These are phyloP conservation scores for Astyanax mexicanus DNA, from an alignment of 2,797 vertebrate genomes.

Conservation along the genomic window DNA sequence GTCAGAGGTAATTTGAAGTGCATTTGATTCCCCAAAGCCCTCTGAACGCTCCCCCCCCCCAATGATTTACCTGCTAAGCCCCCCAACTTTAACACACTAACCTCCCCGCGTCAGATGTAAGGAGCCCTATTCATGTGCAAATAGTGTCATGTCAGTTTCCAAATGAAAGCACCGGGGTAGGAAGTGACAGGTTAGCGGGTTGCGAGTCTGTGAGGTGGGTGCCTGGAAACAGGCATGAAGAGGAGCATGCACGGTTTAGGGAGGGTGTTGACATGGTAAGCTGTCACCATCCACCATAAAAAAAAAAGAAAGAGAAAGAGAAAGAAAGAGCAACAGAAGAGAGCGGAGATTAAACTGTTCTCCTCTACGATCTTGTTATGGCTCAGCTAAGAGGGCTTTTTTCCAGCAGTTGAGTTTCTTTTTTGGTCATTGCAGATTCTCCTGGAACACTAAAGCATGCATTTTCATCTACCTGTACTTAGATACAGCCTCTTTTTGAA, in stretches of 20 bases:
- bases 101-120: constrained; percentile 30
- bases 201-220: not conserved
- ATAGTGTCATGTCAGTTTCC: constrained; percentile 47
- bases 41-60: constrained; percentile 41
- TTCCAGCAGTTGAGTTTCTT: not conserved
- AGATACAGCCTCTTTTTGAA: not conserved
- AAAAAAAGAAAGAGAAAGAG: constrained; percentile 31
- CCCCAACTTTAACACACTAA: constrained; percentile 51
- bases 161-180: constrained; percentile 42
- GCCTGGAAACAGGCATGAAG: constrained; percentile 37
- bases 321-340: constrained; percentile 26
- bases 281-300: constrained; percentile 5
- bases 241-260: constrained; percentile 13
- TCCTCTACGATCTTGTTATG: not conserved
- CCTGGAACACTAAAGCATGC: not conserved
- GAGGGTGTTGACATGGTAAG: constrained; percentile 37
- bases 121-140: constrained; percentile 51
- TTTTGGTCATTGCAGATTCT: not conserved
- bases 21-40: constrained; percentile 61
- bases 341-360: not conserved
- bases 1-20: constrained; percentile 69
- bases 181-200: constrained; percentile 45
- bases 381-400: not conserved
- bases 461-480: not conserved
- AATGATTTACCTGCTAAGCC: constrained; percentile 55